phyloP scores from a whole-genome alignment of 2,888 invertebrate genomes.

The Seira musarum region DNA sequence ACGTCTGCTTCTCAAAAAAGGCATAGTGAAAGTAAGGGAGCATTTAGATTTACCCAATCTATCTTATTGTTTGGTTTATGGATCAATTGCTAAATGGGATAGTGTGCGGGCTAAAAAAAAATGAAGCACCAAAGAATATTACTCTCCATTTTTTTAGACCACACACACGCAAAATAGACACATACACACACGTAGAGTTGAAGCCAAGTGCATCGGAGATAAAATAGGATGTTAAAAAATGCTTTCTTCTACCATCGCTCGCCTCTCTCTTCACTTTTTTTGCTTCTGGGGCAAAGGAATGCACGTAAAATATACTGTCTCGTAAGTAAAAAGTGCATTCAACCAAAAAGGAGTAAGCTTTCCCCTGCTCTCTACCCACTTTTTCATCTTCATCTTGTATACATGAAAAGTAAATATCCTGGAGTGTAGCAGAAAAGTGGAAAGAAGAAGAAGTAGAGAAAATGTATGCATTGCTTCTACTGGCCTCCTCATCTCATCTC shows the following conservation, averaged over 20 bases:
- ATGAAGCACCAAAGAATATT: background rate
- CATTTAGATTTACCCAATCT: too few species aligned
- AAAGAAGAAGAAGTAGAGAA: background rate
- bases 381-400: background rate
- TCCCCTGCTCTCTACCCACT: slow-evolving; percentile 14
- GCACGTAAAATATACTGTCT: slow-evolving; percentile 3
- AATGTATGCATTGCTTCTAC: background rate
- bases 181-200: slow-evolving; percentile 2
- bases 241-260: slow-evolving; percentile 32
- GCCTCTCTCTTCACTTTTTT: background rate
- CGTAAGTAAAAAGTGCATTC: slow-evolving; percentile 27
- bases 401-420: too few species aligned
- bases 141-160: slow-evolving; percentile 17
- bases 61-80: slow-evolving; percentile 46
- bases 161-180: slow-evolving; percentile 17
- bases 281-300: background rate
- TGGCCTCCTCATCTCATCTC: too few species aligned
- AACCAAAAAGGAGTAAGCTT: slow-evolving; percentile 22
- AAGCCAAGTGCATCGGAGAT: slow-evolving; percentile 52
- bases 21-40: too few species aligned
- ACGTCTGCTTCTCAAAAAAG: too few species aligned
- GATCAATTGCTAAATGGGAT: slow-evolving; percentile 39
- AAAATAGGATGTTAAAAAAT: slow-evolving; percentile 38
- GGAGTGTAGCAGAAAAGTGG: too few species aligned
- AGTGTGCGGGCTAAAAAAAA: background rate